Conservation (phyloP, 2,113 vertebrate genomes). For the Callocephalon fimbriatum region DNA sequence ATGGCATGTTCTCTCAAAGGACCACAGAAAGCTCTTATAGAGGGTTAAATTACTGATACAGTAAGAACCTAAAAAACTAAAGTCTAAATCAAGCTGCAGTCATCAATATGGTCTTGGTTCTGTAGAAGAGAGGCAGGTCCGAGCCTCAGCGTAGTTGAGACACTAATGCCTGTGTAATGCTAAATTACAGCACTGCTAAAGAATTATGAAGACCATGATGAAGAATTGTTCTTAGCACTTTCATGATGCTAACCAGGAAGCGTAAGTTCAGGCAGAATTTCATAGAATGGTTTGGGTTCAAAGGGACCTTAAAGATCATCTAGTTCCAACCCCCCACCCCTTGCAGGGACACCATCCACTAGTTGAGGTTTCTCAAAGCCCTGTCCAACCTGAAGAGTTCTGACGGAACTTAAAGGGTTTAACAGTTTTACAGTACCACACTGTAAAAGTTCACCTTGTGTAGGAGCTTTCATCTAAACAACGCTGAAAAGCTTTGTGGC, state of each 20-base stretch:
- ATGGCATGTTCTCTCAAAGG: not conserved
- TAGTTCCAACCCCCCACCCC: not conserved
- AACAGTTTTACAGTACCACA: not conserved
- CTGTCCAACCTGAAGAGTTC: not conserved
- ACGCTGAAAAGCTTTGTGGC: not conserved
- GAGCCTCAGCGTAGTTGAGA: not conserved
- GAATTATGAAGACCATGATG: not conserved
- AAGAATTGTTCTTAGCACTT: not conserved
- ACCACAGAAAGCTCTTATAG: not conserved
- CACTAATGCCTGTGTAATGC: not conserved
- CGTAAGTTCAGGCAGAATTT: not conserved
- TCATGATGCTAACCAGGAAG: not conserved
- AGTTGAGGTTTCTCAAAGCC: not conserved
- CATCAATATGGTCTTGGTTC: not conserved
- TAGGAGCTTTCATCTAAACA: not conserved
- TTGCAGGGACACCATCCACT: not conserved
- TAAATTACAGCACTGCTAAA: not conserved
- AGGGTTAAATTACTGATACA: not conserved
- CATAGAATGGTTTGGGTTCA: not conserved
- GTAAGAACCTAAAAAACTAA: not conserved
- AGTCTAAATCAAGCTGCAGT: not conserved
- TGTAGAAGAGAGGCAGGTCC: not conserved
- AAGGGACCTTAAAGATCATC: not conserved
- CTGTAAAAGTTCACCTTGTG: not conserved
- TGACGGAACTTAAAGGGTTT: not conserved